These are phyloP conservation scores for Platycercus adscitus DNA, from an alignment of 2,113 vertebrate genomes.

Conservation along the genomic window DNA sequence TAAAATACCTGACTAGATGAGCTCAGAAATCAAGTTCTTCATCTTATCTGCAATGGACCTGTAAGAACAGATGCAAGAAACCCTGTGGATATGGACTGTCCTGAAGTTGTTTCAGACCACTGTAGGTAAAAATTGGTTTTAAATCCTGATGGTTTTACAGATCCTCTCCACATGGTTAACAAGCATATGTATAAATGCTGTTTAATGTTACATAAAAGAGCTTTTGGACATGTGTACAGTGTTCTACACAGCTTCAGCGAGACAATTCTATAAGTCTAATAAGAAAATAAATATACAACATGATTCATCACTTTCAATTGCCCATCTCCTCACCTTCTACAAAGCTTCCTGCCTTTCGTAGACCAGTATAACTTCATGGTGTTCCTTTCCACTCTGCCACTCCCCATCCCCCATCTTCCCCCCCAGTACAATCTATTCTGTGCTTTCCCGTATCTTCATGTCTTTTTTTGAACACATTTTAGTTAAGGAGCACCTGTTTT, in stretches of 20 bases:
- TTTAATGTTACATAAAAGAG: neutral
- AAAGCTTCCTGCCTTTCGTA: neutral
- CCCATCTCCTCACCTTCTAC: neutral
- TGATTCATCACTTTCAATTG: neutral
- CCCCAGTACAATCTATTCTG: neutral
- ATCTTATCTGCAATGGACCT: neutral
- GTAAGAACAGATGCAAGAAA: neutral
- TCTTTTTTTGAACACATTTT: neutral
- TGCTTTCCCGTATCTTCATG: neutral
- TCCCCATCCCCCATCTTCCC: neutral
- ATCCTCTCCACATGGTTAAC: neutral
- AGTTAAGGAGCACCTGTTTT: neutral
- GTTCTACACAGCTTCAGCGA: neutral
- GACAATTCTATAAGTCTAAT: neutral
- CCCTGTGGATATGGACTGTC: neutral
- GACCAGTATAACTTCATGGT: neutral
- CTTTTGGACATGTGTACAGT: neutral
- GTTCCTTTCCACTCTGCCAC: neutral
- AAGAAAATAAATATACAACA: neutral
- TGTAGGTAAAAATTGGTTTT: neutral
- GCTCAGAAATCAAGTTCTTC: neutral
- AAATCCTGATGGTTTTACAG: neutral
- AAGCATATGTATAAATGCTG: neutral
- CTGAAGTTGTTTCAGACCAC: neutral
- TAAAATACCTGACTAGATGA: neutral